Evolutionary conservation across 2,113 vertebrate species (phyloP).

Genomic region (Larimichthys polyactis): DNA sequence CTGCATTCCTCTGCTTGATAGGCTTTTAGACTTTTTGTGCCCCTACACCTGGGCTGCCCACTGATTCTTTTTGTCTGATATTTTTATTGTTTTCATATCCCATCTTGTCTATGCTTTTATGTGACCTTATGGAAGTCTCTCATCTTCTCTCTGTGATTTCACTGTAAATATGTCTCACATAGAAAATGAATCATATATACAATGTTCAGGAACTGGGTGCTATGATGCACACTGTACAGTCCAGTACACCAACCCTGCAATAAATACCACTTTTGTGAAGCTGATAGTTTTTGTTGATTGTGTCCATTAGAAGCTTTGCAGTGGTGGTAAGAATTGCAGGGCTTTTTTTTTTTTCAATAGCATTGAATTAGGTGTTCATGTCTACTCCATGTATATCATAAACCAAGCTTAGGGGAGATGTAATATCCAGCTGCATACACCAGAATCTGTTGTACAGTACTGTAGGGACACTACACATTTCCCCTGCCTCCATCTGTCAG

Average conservation of each 20-base stretch:
- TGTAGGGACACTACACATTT: slow-evolving; percentile 43
- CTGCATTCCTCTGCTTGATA: slow-evolving; percentile 78
- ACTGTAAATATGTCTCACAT: slow-evolving; percentile 77
- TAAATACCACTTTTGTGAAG: slow-evolving; percentile 46
- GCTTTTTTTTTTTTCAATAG: slow-evolving; percentile 7
- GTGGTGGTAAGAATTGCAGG: slow-evolving; percentile 5
- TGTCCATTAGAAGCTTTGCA: slow-evolving; percentile 11
- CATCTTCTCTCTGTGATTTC: slow-evolving; percentile 43
- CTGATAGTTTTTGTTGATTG: slow-evolving; percentile 6
- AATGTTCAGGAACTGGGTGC: slow-evolving; percentile 18
- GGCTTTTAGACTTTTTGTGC: slow-evolving; percentile 6
- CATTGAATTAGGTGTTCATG: slow-evolving; percentile 9
- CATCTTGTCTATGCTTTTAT: slow-evolving; percentile 33
- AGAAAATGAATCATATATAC: slow-evolving; percentile 51
- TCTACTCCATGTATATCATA: slow-evolving; percentile 18
- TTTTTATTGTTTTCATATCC: slow-evolving; percentile 44
- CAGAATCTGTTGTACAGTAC: slow-evolving; percentile 32
- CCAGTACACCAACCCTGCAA: slow-evolving; percentile 45
- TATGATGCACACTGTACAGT: slow-evolving; percentile 17
- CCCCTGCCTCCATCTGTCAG: neutral
- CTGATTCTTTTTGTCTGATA: slow-evolving; percentile 11
- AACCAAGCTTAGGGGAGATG: slow-evolving; percentile 27
- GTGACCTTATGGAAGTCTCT: slow-evolving; percentile 9
- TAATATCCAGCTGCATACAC: slow-evolving; percentile 13
- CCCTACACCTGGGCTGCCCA: neutral